A percentile compares a stretch with the other conserved stretches of the same genome.
These are phyloP conservation scores for Tylochromis polylepis DNA, from an alignment of 2,113 vertebrate species.

Conservation along the genomic window DNA sequence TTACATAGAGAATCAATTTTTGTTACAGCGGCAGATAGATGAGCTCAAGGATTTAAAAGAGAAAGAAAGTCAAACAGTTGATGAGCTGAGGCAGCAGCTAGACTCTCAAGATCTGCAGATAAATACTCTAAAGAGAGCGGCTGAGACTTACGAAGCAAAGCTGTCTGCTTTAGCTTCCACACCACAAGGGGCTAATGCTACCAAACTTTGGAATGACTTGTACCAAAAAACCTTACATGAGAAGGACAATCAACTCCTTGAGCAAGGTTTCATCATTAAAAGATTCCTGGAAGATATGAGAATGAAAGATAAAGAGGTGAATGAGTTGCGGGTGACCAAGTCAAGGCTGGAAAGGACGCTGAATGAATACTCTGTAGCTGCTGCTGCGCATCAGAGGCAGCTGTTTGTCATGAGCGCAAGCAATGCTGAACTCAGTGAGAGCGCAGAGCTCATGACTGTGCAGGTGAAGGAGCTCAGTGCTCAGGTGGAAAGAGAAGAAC, in stretches of 20 bases:
- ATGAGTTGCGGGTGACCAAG: constrained; percentile 65
- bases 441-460: constrained; percentile 56
- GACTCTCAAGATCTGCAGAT: constrained; percentile 64
- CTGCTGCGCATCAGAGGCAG: constrained; percentile 70
- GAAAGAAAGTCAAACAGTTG: constrained; percentile 26
- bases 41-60: constrained; percentile 66
- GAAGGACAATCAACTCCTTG: constrained; percentile 79
- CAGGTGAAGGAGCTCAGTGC: constrained; percentile 64
- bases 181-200: constrained; percentile 66
- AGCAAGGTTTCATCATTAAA: constrained; percentile 70
- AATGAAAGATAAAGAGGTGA: constrained; percentile 62
- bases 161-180: constrained; percentile 71
- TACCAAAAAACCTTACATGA: constrained; percentile 75
- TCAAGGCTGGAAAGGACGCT: constrained; percentile 68
- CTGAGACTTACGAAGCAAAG: constrained; percentile 68
- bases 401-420: constrained; percentile 72
- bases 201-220: constrained; percentile 71
- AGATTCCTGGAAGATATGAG: constrained; percentile 73
- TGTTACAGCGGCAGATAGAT: constrained; percentile 57
- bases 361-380: constrained; percentile 69
- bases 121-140: constrained; percentile 67
- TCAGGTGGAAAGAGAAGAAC: constrained; percentile 61
- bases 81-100: constrained; percentile 61
- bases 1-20: constrained; percentile 60
- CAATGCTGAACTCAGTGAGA: constrained; percentile 64